Percentiles rank a stretch among this genome's conserved stretches.
Conservation (phyloP, 2,797 vertebrate genomes). For the Phrynocephalus forsythii region DNA sequence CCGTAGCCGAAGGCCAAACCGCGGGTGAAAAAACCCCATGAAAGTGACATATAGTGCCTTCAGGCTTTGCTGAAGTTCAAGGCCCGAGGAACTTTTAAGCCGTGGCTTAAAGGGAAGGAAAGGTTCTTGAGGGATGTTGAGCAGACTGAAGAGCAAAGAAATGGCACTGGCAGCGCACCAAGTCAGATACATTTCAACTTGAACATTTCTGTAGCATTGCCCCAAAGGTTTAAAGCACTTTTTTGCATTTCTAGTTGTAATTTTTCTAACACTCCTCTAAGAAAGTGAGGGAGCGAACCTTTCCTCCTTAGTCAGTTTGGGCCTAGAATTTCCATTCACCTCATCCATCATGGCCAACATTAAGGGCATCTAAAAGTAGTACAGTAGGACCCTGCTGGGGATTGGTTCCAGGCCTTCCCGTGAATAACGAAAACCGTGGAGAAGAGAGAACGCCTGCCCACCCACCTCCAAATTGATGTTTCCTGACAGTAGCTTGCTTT, state of each 20-base stretch:
- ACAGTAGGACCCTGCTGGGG: too few species aligned
- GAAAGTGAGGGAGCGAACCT: background rate
- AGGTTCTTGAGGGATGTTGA: background rate
- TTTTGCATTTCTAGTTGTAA: too few species aligned
- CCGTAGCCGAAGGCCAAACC: background rate
- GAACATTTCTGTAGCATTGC: background rate
- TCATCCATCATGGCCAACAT: background rate
- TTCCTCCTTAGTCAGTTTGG: background rate
- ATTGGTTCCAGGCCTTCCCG: too few species aligned
- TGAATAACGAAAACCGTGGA: too few species aligned
- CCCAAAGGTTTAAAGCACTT: too few species aligned
- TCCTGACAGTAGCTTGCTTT: too few species aligned
- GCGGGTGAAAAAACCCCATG: background rate
- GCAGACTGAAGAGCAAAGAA: background rate
- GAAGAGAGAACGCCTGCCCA: too few species aligned
- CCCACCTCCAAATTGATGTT: too few species aligned
- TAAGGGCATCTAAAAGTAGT: too few species aligned
- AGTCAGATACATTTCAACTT: too few species aligned
- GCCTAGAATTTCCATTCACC: background rate
- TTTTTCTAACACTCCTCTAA: too few species aligned
- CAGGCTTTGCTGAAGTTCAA: background rate
- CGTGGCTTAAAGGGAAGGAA: too few species aligned
- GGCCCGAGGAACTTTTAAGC: background rate
- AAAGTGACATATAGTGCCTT: background rate
- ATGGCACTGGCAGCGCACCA: background rate